A percentile compares a stretch with the other conserved stretches of the same genome.
phyloP scores from a whole-genome alignment of 2,113 vertebrate genomes.

The Nerophis ophidion region DNA sequence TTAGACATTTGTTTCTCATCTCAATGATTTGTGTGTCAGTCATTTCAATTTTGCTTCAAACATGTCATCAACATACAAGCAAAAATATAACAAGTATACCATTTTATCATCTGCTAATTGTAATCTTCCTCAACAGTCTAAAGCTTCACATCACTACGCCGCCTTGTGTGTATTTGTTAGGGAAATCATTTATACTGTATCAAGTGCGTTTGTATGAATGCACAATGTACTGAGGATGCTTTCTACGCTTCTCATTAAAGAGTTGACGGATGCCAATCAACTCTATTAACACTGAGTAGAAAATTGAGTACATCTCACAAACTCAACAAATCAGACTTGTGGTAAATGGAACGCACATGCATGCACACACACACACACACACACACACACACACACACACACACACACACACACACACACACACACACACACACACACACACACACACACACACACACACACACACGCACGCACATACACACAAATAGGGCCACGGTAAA shows the following conservation, averaged over 20 bases:
- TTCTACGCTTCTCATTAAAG: constrained; percentile 49
- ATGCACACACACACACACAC: not conserved
- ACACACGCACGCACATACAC: constrained; percentile 14
- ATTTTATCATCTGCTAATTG: too few species aligned
- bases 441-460: constrained; percentile 19
- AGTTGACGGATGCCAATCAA: constrained; percentile 53
- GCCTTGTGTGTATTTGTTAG: constrained; percentile 3
- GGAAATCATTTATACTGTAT: not conserved
- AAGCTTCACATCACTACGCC: not conserved
- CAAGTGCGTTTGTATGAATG: not conserved
- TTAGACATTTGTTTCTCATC: too few species aligned
- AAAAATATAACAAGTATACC: too few species aligned
- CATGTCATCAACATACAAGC: too few species aligned
- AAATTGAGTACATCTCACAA: constrained; percentile 71
- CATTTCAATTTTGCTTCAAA: too few species aligned
- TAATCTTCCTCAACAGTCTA: not conserved
- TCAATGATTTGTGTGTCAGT: too few species aligned
- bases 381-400: constrained; percentile 13
- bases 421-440: constrained; percentile 17
- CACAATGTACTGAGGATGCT: constrained; percentile 17
- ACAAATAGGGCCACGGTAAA: constrained; percentile 37
- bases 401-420: constrained; percentile 14
- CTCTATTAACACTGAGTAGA: constrained; percentile 53
- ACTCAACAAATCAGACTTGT: constrained; percentile 64
- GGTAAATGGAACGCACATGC: constrained; percentile 30